Evolutionary conservation across 2,113 vertebrate genomes (phyloP).

Genomic region (Scartelaos histophorus): DNA sequence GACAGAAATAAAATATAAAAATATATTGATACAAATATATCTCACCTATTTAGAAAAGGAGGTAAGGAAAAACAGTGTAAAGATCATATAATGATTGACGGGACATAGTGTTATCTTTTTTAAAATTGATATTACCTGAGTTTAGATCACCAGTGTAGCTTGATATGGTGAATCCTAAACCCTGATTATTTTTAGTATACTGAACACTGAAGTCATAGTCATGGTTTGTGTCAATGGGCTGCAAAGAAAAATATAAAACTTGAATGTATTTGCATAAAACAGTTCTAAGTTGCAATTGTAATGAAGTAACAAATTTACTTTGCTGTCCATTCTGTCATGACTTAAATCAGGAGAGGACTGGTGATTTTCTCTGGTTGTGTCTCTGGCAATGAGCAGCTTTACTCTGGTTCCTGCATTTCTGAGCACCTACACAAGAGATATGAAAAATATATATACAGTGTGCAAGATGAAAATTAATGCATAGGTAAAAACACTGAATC

Average conservation of each 20-base stretch:
- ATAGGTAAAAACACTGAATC: slow-evolving; percentile 14
- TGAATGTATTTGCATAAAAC: background rate
- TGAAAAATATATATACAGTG: no score
- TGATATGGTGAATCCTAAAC: slow-evolving; percentile 90
- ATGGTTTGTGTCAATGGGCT: slow-evolving; percentile 76
- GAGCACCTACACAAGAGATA: slow-evolving; percentile 77
- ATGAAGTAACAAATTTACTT: slow-evolving; percentile 1
- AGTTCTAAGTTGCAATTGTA: background rate
- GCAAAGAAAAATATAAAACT: slow-evolving; percentile 26
- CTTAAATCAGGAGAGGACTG: slow-evolving; percentile 55
- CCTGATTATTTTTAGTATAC: slow-evolving; percentile 87
- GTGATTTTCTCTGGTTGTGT: slow-evolving; percentile 76
- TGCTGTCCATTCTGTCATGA: slow-evolving; percentile 68
- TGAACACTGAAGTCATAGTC: slow-evolving; percentile 85
- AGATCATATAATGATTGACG: no score
- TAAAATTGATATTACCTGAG: slow-evolving; percentile 77
- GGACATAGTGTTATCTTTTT: no score
- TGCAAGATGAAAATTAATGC: slow-evolving; percentile 5
- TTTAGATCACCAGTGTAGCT: slow-evolving; percentile 88
- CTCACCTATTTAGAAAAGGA: no score
- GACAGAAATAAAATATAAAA: no score
- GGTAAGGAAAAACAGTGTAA: no score
- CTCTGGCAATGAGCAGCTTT: slow-evolving; percentile 88
- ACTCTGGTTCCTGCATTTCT: slow-evolving; percentile 88
- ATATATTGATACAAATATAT: no score